A percentile compares a stretch with the other conserved stretches of the same genome.
These are phyloP conservation scores for Cotesia vestalis DNA, from an alignment of 1,140 invertebrate genomes.

Conservation along the genomic window DNA sequence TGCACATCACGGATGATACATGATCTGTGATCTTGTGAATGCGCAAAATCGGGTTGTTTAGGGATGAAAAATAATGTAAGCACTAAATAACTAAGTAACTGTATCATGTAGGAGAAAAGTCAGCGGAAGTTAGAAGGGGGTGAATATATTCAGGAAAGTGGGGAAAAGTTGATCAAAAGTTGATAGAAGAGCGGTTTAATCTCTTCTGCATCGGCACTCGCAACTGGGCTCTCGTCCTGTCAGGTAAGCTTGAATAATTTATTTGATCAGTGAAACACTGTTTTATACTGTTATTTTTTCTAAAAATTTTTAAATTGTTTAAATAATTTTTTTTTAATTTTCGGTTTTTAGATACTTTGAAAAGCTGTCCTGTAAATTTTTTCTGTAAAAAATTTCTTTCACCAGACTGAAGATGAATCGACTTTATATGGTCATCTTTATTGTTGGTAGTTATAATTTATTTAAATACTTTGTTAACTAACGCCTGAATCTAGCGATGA, in stretches of 20 bases:
- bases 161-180: slow-evolving; percentile 2
- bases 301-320: too few relatives aligned
- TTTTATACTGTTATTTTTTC: too few relatives aligned
- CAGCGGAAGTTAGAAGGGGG: not conserved
- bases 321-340: too few relatives aligned
- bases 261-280: not conserved
- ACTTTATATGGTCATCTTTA: slow-evolving; percentile 40
- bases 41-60: slow-evolving; percentile 10
- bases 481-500: too few relatives aligned
- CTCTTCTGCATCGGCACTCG: slow-evolving; percentile 43
- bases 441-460: slow-evolving; percentile 43
- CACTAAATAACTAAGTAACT: not conserved
- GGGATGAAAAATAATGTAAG: not conserved
- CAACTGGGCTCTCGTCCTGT: slow-evolving; percentile 20
- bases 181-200: not conserved
- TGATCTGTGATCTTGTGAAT: not conserved
- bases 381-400: not conserved
- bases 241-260: slow-evolving; percentile 39
- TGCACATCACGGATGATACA: not conserved
- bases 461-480: not conserved
- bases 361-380: not conserved
- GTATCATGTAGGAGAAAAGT: not conserved
- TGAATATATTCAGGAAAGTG: not conserved
- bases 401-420: slow-evolving; percentile 40
- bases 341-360: not conserved